phyloP scores from a whole-genome alignment of 2,113 vertebrate species.

The Pseudonaja textilis region DNA sequence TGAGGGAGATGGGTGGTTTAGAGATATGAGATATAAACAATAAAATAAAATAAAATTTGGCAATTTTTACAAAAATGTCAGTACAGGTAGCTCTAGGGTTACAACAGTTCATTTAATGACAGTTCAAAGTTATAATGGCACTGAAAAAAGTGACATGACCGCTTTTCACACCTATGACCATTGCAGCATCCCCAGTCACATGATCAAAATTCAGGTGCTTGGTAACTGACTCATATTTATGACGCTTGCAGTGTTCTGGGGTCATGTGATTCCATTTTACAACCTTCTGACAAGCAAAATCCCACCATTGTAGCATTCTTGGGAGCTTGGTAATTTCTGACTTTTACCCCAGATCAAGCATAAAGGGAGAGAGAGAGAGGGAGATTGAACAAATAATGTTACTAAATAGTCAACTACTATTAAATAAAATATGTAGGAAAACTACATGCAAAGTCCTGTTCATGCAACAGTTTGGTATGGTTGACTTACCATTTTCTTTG shows the following conservation, averaged over 20 bases:
- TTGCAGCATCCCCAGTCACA: background rate
- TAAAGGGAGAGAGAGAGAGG: background rate
- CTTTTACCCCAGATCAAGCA: background rate
- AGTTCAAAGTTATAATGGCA: background rate
- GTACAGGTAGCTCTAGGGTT: background rate
- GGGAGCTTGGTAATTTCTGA: background rate
- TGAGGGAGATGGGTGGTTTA: background rate
- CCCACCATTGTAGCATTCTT: background rate
- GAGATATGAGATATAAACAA: background rate
- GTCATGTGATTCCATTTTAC: background rate
- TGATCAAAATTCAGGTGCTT: background rate
- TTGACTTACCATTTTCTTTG: background rate
- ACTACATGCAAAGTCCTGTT: background rate
- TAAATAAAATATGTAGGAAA: background rate
- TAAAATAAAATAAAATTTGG: background rate
- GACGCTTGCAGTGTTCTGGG: background rate
- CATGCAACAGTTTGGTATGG: background rate
- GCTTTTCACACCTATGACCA: background rate
- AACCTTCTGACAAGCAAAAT: background rate
- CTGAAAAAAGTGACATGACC: background rate
- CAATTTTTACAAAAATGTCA: background rate
- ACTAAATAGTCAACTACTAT: background rate
- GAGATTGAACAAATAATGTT: background rate
- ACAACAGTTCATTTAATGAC: background rate
- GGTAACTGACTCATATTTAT: background rate